Conservation (phyloP, 2,888 invertebrate genomes). For the Euspilapteryx auroguttella region DNA sequence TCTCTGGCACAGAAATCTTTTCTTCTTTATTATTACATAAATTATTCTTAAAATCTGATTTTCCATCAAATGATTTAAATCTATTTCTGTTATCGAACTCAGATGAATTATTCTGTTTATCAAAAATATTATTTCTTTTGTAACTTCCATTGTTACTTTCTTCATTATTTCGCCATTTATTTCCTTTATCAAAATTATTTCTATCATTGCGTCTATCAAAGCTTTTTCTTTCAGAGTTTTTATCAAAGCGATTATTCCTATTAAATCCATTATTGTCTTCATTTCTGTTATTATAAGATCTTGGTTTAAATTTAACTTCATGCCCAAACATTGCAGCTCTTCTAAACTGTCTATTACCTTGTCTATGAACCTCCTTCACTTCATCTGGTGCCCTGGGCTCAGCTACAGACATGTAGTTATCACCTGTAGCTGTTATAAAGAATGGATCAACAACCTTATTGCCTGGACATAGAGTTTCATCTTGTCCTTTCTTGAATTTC, state of each 20-base stretch:
- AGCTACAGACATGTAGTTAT: conserved; percentile 42
- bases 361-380: conserved; percentile 35
- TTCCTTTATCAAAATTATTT: conserved; percentile 1
- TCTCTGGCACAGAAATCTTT: conserved; percentile 20
- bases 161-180: background rate
- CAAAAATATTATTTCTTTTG: background rate
- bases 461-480: conserved; percentile 12
- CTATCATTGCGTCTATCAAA: conserved; percentile 10
- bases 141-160: conserved; percentile 7
- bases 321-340: conserved; percentile 50
- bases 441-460: conserved; percentile 45
- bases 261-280: conserved; percentile 10
- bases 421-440: conserved; percentile 43
- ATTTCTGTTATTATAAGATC: conserved; percentile 13
- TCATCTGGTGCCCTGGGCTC: conserved; percentile 47
- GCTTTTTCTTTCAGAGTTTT: conserved; percentile 9
- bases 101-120: too few species aligned
- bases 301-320: conserved; percentile 27
- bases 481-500: conserved; percentile 26
- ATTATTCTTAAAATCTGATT: conserved; percentile 1
- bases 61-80: too few species aligned
- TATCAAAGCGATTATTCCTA: conserved; percentile 7
- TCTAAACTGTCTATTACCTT: conserved; percentile 41
- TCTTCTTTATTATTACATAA: conserved; percentile 9
- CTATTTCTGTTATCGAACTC: too few species aligned